These are phyloP conservation scores for Bufo gargarizans DNA, from an alignment of 2,113 vertebrate genomes.

Conservation along the genomic window DNA sequence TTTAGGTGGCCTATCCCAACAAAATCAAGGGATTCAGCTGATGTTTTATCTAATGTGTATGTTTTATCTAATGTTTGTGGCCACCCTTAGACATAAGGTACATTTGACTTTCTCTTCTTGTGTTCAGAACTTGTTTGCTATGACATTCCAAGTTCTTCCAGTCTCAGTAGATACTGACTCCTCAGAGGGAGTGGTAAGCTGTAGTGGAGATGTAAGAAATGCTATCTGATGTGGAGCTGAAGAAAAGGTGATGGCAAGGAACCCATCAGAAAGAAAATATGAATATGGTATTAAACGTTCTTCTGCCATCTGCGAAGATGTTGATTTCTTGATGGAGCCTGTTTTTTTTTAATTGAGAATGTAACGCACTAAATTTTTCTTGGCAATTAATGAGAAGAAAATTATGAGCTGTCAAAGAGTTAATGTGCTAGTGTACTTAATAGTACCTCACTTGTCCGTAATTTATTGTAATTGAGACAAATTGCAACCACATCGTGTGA, in stretches of 20 bases:
- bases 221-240: neutral
- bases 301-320: neutral
- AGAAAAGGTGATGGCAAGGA: neutral
- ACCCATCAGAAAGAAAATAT: neutral
- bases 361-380: neutral
- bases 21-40: no score
- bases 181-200: neutral
- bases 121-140: neutral
- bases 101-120: neutral
- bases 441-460: conserved; percentile 17
- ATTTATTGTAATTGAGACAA: conserved; percentile 53
- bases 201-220: neutral
- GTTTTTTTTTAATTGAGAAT: conserved; percentile 9
- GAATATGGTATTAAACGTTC: conserved; percentile 21
- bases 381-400: neutral
- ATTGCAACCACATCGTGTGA: conserved; percentile 25
- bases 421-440: neutral
- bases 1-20: no score
- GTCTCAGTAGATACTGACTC: neutral
- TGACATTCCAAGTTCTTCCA: neutral
- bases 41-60: no score
- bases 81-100: neutral
- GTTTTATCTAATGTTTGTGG: no score
- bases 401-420: neutral
- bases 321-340: neutral